Conservation (phyloP, 1,140 invertebrate species). For the Tribolium castaneum region DNA sequence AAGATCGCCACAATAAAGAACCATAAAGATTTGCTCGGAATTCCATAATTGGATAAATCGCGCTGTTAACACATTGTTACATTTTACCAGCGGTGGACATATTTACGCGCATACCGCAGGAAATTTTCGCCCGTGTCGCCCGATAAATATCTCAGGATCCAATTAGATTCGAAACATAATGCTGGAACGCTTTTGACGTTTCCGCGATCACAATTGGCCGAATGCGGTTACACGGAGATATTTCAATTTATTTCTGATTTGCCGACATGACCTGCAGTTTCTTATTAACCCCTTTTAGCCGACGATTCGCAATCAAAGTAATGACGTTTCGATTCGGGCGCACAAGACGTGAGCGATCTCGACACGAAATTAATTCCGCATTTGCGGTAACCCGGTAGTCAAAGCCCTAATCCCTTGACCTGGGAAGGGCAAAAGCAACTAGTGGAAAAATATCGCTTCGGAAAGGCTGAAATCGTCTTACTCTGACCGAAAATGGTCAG, state of each 20-base stretch:
- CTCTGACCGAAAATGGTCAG: too few relatives aligned
- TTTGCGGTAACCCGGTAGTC: neutral
- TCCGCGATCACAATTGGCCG: neutral
- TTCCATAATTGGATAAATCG: constrained; percentile 33
- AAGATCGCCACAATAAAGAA: neutral
- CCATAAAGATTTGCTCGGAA: constrained; percentile 32
- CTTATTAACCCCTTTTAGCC: constrained; percentile 29
- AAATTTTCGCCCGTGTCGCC: too few relatives aligned
- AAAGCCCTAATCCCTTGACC: too few relatives aligned
- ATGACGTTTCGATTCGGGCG: neutral
- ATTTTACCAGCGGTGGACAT: neutral
- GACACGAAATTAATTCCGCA: neutral
- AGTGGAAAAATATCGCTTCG: too few relatives aligned
- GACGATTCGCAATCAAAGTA: constrained; percentile 7
- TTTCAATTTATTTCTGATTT: constrained; percentile 23
- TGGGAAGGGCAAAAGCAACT: too few relatives aligned
- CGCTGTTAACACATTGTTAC: constrained; percentile 35
- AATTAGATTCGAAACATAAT: too few relatives aligned
- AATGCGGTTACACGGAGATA: neutral
- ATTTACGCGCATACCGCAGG: neutral
- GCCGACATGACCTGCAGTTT: constrained; percentile 11
- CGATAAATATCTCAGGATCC: neutral
- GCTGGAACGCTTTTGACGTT: too few relatives aligned
- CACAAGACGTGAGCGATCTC: constrained; percentile 9
- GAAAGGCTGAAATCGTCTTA: too few relatives aligned